Evolutionary conservation across 2,888 invertebrate species (phyloP).

Genomic region (Cheilosia vernalis): DNA sequence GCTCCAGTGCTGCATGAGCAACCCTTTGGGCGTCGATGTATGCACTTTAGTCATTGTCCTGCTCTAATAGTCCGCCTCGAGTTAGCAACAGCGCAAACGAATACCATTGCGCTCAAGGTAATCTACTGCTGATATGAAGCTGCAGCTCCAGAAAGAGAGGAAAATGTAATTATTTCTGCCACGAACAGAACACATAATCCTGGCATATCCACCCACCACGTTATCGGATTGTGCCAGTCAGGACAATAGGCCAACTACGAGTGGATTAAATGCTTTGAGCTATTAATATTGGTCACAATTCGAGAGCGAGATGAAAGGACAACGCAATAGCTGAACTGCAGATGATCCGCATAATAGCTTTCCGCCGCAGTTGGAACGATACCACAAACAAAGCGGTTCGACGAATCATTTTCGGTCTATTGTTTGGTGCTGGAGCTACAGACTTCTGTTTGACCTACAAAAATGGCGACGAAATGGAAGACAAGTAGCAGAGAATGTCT

Average conservation of each 20-base stretch:
- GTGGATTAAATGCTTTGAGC: slow-evolving; percentile 65
- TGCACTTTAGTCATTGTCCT: slow-evolving; percentile 43
- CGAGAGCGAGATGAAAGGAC: slow-evolving; percentile 21
- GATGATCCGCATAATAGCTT: slow-evolving; percentile 71
- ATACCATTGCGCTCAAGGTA: slow-evolving; percentile 35
- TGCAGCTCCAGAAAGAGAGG: background rate
- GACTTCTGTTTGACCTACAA: slow-evolving; percentile 47
- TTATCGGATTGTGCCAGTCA: slow-evolving; percentile 37
- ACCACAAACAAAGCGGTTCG: background rate
- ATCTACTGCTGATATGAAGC: background rate
- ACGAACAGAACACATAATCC: slow-evolving; percentile 21
- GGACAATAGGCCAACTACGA: slow-evolving; percentile 60
- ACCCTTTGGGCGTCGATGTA: slow-evolving; percentile 6
- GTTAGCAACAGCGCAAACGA: slow-evolving; percentile 29
- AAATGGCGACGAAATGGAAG: slow-evolving; percentile 7
- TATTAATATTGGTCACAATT: slow-evolving; percentile 56
- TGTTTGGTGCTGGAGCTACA: slow-evolving; percentile 4
- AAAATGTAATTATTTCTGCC: slow-evolving; percentile 58
- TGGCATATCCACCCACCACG: background rate
- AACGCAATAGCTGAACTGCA: slow-evolving; percentile 39
- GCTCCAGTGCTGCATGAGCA: background rate
- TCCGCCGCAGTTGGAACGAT: slow-evolving; percentile 5
- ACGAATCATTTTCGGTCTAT: slow-evolving; percentile 43
- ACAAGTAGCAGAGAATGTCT: slow-evolving; percentile 27
- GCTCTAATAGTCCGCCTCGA: slow-evolving; percentile 24